Percentiles rank a stretch among this genome's conserved stretches.
Evolutionary conservation across 2,888 invertebrate species (phyloP).

Genomic region (Ophonus ardosiacus): DNA sequence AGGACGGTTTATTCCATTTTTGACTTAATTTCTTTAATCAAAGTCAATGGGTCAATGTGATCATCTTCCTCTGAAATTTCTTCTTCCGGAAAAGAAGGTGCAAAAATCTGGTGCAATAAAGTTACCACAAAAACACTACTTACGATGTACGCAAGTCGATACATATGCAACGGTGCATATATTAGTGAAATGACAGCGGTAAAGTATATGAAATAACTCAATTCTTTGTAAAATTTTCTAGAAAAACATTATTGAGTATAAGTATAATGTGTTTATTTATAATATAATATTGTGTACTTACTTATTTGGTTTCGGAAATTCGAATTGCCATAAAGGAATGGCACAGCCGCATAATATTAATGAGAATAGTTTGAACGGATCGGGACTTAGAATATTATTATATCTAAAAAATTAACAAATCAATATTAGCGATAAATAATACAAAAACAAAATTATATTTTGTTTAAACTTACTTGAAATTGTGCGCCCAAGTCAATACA

Average conservation of each 20-base stretch:
- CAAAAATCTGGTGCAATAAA: constrained; percentile 79
- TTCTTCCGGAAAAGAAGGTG: constrained; percentile 76
- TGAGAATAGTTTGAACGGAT: constrained; percentile 81
- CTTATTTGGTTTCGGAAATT: constrained; percentile 81
- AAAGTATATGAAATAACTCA: constrained; percentile 77
- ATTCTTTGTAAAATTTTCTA: constrained; percentile 76
- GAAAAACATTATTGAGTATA: neutral
- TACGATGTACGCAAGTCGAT: constrained; percentile 80
- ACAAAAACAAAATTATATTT: no score
- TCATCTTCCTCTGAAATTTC: constrained; percentile 74
- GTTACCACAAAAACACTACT: constrained; percentile 78
- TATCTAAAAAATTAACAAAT: constrained; percentile 73
- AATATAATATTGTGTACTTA: constrained; percentile 74
- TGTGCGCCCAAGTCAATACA: constrained; percentile 88
- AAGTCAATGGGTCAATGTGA: constrained; percentile 51
- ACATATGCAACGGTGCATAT: constrained; percentile 80
- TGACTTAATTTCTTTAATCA: constrained; percentile 66
- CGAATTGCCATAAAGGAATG: constrained; percentile 82
- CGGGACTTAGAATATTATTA: constrained; percentile 78
- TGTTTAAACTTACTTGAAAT: constrained; percentile 83
- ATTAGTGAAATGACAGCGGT: constrained; percentile 79
- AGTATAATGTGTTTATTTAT: constrained; percentile 27
- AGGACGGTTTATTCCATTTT: constrained; percentile 68
- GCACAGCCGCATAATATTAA: constrained; percentile 80
- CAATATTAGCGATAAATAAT: no score